phyloP scores from a whole-genome alignment of 2,113 vertebrate species.

The Calypte anna region DNA sequence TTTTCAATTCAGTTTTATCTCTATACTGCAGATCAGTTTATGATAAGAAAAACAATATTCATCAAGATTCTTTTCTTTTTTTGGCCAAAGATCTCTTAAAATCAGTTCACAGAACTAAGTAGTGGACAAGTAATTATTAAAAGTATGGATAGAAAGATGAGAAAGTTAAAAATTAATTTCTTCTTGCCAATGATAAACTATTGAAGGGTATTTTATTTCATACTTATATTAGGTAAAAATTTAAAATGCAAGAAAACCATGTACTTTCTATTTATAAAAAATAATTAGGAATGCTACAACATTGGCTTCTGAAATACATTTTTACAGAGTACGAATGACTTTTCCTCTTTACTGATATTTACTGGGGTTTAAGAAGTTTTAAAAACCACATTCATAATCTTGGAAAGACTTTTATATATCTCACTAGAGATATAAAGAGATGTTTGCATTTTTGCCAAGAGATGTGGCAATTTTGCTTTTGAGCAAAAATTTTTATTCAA shows the following conservation, averaged over 20 bases:
- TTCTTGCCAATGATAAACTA: not conserved
- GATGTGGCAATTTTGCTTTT: not conserved
- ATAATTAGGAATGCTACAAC: not conserved
- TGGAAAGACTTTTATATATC: not conserved
- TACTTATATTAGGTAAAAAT: not conserved
- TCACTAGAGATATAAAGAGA: not conserved
- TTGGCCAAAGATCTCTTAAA: slow-evolving; percentile 5
- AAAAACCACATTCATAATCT: not conserved
- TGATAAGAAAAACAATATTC: not conserved
- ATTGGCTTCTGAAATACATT: not conserved
- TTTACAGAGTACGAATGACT: not conserved
- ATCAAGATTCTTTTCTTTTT: slow-evolving; percentile 8
- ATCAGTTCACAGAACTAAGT: not conserved
- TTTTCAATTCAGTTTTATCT: slow-evolving; percentile 11
- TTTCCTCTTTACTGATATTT: not conserved
- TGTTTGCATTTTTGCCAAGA: not conserved
- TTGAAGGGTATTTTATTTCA: not conserved
- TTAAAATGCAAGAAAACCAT: not conserved
- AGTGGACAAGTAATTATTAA: not conserved
- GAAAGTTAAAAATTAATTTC: not conserved
- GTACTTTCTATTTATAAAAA: not conserved
- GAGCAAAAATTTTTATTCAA: not conserved
- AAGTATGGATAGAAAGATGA: not conserved
- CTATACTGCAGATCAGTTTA: not conserved
- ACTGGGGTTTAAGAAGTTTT: not conserved